Base-by-base conservation (phyloP, 2,888 invertebrate genomes). In the Eupithecia vulgata region DNA sequence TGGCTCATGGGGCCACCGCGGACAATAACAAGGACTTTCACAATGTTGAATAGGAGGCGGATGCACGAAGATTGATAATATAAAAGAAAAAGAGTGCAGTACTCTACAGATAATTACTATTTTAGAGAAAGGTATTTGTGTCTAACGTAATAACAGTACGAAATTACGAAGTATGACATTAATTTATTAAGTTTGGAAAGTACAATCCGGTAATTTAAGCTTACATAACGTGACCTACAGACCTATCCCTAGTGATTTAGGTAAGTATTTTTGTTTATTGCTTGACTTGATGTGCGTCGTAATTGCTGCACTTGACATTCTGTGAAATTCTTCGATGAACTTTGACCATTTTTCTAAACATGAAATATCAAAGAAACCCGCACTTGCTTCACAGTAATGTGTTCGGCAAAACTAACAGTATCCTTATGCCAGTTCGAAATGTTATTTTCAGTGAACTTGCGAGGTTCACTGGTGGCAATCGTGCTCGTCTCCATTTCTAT, bases 91-190 rank as follows among this genome's bases (percentile, higher is more conserved):
- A 87, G 82, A 89, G 85, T 88, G 85, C 86, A 86, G 80, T 86
- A 85, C 84, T 68, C 84, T 82, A 82, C 77, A 84, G 87, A 65
- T 91, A 90, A 91, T 93, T 91, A 91, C 85, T 82, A 82, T 75
- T 84, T 85, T 80, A 88, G 90, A 87, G 90, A 91, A 89, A 91
- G 88, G 88, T 83, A 87, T 89, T 86, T 86, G 83, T 87, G 82
- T 84, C 84, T 85, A 85, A 85, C 87, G 85, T 87, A 83, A 85
- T 88, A 88, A 87, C 87, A 86, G 85, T 83, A 81, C 85, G 83
- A 90, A 88, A 90, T 91, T 87, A 88, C 89, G 87, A 87, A 89
- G 87, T 88, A 88, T 90, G 90, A 90, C 90, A 90, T 91, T 90
- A 88, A 89, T 87, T 85, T 88, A 89, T 90, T 83, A 82, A 81